phyloP scores from a whole-genome alignment of 2,888 invertebrate genomes.

The Caenorhabditis auriculariae region DNA sequence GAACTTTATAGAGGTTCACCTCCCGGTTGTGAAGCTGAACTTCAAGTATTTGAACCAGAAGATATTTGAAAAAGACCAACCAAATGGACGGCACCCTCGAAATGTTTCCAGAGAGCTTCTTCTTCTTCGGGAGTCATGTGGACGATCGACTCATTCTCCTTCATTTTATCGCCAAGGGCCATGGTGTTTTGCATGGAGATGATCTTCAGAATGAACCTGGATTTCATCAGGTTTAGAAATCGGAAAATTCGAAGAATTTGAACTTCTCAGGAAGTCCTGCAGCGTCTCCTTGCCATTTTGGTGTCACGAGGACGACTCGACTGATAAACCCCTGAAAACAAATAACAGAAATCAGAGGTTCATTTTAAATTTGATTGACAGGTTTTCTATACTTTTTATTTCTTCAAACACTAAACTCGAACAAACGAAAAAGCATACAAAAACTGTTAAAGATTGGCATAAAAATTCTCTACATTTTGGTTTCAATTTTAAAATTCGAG shows the following conservation, averaged over 20 bases:
- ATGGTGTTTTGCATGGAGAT: too few relatives aligned
- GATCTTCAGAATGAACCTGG: constrained; percentile 24
- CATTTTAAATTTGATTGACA: not conserved
- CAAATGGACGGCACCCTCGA: constrained; percentile 3
- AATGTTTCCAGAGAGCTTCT: constrained; percentile 3
- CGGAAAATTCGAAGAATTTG: too few relatives aligned
- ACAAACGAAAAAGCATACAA: not conserved
- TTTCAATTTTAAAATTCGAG: too few relatives aligned
- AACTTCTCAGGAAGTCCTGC: constrained; percentile 12
- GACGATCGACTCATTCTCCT: not conserved
- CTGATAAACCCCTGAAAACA: constrained; percentile 25
- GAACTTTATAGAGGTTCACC: constrained; percentile 18
- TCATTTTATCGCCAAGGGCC: constrained; percentile 23
- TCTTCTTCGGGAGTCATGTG: constrained; percentile 6
- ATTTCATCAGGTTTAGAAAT: too few relatives aligned
- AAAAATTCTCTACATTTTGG: not conserved
- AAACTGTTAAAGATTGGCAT: not conserved
- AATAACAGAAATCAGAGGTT: not conserved
- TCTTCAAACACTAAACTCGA: not conserved
- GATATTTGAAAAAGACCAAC: not conserved
- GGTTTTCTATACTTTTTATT: not conserved
- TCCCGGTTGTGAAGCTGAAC: constrained; percentile 25
- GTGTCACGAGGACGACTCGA: constrained; percentile 19
- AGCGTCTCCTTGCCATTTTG: constrained; percentile 15
- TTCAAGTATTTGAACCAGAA: too few relatives aligned